Evolutionary conservation across 1,140 invertebrate genomes (phyloP).

Genomic region (Trachymyrmex septentrionalis): DNA sequence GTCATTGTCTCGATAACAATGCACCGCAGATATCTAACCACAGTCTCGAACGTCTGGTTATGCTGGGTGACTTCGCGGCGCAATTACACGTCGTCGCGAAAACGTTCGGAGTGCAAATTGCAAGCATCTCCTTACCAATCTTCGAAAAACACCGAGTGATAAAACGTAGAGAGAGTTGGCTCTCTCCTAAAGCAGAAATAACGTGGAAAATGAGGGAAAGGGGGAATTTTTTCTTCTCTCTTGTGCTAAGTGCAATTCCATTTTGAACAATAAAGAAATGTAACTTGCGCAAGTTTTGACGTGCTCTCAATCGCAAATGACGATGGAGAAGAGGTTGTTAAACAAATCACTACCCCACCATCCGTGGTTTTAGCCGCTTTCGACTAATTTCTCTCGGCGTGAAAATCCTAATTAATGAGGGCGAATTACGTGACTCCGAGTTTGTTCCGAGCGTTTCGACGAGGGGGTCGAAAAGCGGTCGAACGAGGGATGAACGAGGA

Average conservation of each 20-base stretch:
- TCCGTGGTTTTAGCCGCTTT: constrained; percentile 69
- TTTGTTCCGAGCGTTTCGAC: constrained; percentile 23
- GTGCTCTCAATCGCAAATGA: neutral
- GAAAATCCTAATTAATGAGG: constrained; percentile 79
- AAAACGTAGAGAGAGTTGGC: neutral
- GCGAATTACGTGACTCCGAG: constrained; percentile 64
- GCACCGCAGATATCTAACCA: constrained; percentile 42
- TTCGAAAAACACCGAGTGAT: neutral
- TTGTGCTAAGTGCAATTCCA: neutral
- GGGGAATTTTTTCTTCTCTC: neutral
- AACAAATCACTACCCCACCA: constrained; percentile 64
- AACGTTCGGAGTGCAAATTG: constrained; percentile 33
- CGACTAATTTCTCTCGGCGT: constrained; percentile 72
- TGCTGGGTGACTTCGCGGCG: constrained; percentile 38
- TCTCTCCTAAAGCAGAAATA: neutral
- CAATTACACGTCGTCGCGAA: constrained; percentile 46
- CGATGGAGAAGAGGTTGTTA: constrained; percentile 32
- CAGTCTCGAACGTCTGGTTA: constrained; percentile 35
- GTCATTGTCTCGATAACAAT: constrained; percentile 64
- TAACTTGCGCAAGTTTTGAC: constrained; percentile 24
- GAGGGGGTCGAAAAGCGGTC: constrained; percentile 51
- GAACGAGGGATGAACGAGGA: constrained; percentile 36
- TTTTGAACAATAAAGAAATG: neutral
- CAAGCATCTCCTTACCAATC: neutral
- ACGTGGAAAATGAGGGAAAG: neutral